These are phyloP conservation scores for Diacarnus erythraeanus DNA, from an alignment of 37 sponge, comb jelly and placozoan species.

Conservation along the genomic window DNA sequence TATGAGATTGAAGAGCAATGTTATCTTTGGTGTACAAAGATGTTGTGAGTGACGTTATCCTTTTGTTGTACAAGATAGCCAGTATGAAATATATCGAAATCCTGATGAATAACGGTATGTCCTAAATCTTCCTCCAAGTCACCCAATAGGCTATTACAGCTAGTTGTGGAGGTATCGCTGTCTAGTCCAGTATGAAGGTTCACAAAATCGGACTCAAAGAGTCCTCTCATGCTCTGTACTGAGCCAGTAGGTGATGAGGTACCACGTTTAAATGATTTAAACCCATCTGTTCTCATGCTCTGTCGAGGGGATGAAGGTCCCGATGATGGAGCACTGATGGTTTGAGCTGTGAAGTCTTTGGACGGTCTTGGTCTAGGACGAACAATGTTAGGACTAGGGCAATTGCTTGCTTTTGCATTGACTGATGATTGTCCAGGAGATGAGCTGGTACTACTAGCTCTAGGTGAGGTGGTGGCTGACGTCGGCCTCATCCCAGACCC, in stretches of 20 bases:
- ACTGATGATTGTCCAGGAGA: background rate
- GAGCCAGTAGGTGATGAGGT: constrained; percentile 48
- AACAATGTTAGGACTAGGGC: constrained; percentile 28
- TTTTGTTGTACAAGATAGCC: background rate
- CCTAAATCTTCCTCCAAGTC: background rate
- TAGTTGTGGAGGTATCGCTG: background rate
- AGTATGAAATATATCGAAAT: background rate
- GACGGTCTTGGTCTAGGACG: constrained; percentile 43
- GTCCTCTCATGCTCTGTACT: constrained; percentile 10
- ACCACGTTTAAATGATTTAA: background rate
- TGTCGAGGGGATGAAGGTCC: constrained; percentile 20
- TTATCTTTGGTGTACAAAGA: background rate
- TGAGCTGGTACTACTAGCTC: too few relatives aligned
- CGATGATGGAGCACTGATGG: constrained; percentile 27
- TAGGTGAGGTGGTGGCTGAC: background rate
- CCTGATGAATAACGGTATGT: background rate
- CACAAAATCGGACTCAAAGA: background rate
- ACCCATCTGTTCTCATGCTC: background rate
- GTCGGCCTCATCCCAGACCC: background rate
- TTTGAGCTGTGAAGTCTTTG: background rate
- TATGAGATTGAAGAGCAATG: too few relatives aligned
- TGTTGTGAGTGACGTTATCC: background rate
- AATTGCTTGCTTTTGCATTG: background rate
- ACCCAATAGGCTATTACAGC: background rate
- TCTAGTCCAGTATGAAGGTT: background rate